Conservation (phyloP, 2,113 vertebrate species). For the Melanotaenia duboulayi region DNA sequence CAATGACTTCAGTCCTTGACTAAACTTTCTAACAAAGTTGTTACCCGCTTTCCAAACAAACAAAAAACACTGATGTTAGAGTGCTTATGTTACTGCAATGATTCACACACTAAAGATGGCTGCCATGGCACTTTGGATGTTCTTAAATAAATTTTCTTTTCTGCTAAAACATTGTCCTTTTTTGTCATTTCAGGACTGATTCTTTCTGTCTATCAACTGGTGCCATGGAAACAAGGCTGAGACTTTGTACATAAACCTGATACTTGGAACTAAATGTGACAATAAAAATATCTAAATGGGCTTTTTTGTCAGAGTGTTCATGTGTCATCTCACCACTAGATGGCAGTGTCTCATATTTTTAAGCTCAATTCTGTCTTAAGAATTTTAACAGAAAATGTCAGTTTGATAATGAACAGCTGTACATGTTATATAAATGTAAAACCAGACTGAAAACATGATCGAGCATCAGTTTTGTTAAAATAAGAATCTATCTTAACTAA, state of each 20-base stretch:
- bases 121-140: slow-evolving; percentile 3
- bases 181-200: slow-evolving; percentile 66
- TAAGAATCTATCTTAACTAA: too few relatives aligned
- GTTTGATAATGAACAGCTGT: too few relatives aligned
- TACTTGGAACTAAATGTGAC: slow-evolving; percentile 25
- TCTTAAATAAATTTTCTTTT: not conserved
- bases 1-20: too few relatives aligned
- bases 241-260: not conserved
- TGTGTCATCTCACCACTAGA: slow-evolving; percentile 29
- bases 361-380: not conserved
- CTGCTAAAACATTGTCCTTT: not conserved
- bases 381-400: too few relatives aligned
- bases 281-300: not conserved
- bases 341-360: slow-evolving; percentile 35
- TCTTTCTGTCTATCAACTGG: not conserved
- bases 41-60: too few relatives aligned
- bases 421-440: too few relatives aligned
- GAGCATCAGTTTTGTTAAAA: too few relatives aligned
- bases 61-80: not conserved
- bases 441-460: too few relatives aligned
- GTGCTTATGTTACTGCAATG: not conserved
- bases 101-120: not conserved
- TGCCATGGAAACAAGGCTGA: not conserved
- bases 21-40: too few relatives aligned
- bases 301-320: rapidly evolving